Percentiles rank a stretch among this genome's conserved stretches.
phyloP scores from a whole-genome alignment of 2,888 invertebrate species.

The Sycophila texana region DNA sequence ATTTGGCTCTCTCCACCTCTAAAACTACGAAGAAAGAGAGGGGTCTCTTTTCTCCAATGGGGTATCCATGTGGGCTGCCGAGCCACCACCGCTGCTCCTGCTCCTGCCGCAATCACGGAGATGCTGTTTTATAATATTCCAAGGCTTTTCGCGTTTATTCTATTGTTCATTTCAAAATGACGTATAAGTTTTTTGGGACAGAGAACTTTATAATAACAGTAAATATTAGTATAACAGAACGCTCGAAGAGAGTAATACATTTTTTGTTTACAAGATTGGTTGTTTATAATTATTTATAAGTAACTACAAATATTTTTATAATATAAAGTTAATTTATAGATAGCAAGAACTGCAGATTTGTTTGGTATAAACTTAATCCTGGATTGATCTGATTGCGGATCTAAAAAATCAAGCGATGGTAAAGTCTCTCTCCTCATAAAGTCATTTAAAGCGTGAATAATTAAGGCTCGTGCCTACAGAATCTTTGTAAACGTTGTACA shows the following conservation, averaged over 20 bases:
- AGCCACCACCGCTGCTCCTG: not conserved
- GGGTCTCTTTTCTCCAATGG: slow-evolving; percentile 36
- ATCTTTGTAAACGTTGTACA: slow-evolving; percentile 47
- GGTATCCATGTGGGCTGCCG: slow-evolving; percentile 14
- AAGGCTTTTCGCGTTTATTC: slow-evolving; percentile 39
- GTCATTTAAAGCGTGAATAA: slow-evolving; percentile 62
- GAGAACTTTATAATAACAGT: too few relatives aligned
- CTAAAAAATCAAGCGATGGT: not conserved
- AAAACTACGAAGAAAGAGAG: slow-evolving; percentile 56
- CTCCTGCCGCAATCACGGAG: not conserved
- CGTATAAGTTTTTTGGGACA: too few relatives aligned
- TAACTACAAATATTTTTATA: too few relatives aligned
- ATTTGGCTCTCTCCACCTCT: slow-evolving; percentile 63
- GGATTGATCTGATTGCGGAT: too few relatives aligned
- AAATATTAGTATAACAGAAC: too few relatives aligned
- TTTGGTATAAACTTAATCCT: too few relatives aligned
- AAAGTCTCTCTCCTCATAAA: slow-evolving; percentile 38
- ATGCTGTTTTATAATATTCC: not conserved
- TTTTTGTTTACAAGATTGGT: too few relatives aligned
- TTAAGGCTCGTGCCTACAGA: slow-evolving; percentile 61
- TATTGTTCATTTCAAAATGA: not conserved
- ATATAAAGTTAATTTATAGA: too few relatives aligned
- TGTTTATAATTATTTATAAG: too few relatives aligned
- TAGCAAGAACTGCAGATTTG: too few relatives aligned
- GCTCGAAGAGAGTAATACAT: too few relatives aligned